Evolutionary conservation across 2,113 vertebrate genomes (phyloP), one percentile per base, ranked within the genome.

Genomic region (Otis tarda): DNA sequence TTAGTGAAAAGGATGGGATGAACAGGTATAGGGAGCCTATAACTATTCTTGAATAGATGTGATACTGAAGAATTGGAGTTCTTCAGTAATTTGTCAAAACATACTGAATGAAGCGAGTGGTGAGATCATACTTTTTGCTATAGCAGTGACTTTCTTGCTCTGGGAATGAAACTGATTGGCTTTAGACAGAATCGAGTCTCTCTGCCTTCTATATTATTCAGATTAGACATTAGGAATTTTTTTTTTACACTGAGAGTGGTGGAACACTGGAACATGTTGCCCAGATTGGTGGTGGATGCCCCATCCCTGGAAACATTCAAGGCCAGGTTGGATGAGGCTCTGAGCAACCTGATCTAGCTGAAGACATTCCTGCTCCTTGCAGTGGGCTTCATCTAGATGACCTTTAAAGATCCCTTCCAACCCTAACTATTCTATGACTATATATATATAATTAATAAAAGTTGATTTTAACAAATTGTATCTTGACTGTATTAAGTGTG

Each of bases 31-130:
- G 14, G 19, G 21, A 80, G 22, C 59, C 75, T 93, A 86, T 83
- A 92, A 89, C 64, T 95, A 89, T n/a, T 88, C 71, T 68, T 92
- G 64, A 93, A 83, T 90, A 96, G 49, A 52, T 64, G 24, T 0
- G 0, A 53, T 57, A 64, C 56, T 73, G n/a, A 90, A 87, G 67
- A 97, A 91, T 31, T 74, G 15, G 37, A 78, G 68, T 64, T 93
- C 33, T 94, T 90, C 60, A 75, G 69, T 81, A 78, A 78, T 92
- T 83, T 94, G 83, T 96, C 93, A 95, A 96, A 96, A 86, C 64
- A 94, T 27, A 88, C 10, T 0, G 0, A 86, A 78, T 14, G 16
- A 92, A 93, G 28, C 0, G 0, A 82, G 55, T 20, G 33, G 9
- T 90, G 76, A 80, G 59, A 70, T 90, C 4, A 41, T 81, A 7